phyloP scores from a whole-genome alignment of 2,797 vertebrate species.

The Chelmon rostratus region DNA sequence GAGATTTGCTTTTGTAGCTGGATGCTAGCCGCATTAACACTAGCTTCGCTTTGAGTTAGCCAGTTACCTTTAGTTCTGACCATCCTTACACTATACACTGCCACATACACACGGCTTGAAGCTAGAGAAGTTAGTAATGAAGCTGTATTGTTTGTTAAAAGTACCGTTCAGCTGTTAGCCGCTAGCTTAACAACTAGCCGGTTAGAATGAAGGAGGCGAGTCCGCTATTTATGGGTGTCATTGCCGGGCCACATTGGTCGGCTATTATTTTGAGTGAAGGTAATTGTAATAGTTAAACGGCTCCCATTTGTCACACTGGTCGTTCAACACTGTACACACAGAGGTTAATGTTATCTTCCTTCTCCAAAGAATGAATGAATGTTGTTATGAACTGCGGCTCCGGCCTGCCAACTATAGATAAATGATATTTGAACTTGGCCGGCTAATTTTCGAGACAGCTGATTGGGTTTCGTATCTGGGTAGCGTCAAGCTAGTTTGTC shows the following conservation, averaged over 20 bases:
- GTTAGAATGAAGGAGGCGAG: conserved; percentile 53
- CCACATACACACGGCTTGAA: fast-evolving
- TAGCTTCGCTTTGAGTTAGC: conserved; percentile 31
- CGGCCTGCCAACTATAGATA: conserved; percentile 35
- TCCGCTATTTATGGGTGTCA: conserved; percentile 52
- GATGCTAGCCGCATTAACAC: conserved; percentile 14
- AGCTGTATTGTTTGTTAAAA: neutral
- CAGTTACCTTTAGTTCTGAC: neutral
- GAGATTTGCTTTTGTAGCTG: conserved; percentile 13
- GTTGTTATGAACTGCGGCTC: neutral
- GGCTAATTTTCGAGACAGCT: neutral
- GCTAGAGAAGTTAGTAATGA: fast-evolving
- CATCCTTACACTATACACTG: fast-evolving
- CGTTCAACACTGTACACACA: neutral
- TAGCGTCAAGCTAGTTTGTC: neutral
- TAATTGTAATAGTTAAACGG: fast-evolving
- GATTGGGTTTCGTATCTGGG: no score
- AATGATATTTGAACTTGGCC: neutral
- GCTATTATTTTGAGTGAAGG: neutral
- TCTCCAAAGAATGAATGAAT: fast-evolving
- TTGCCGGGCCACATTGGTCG: neutral
- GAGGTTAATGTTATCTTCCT: fast-evolving
- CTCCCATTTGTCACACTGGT: fast-evolving
- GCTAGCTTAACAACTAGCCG: conserved; percentile 46
- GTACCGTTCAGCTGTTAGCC: neutral